Base-by-base conservation (phyloP, 2,888 invertebrate genomes). In the Drosophila stalkeri region DNA sequence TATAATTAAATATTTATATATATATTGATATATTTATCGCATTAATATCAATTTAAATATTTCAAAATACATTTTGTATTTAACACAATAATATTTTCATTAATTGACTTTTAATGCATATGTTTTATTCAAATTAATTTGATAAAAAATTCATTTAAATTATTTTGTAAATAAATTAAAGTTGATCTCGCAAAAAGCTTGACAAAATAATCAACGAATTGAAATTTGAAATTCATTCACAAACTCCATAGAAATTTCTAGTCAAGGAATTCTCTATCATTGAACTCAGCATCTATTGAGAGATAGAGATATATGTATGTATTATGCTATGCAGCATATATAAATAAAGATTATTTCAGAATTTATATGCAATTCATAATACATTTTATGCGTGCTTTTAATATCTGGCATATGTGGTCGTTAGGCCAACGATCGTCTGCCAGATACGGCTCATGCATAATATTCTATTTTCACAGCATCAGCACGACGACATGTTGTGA, bases 301-400 rank as follows among this genome's bases (percentile, higher is more conserved):
- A n/a, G 31, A 31, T 12, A 18, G n/a, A 33, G 6, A 49, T 18
- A 49, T 23, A 35, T 23, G 27, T 27, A 27, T 27, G 27, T 27
- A 27, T 27, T 35, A 35, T 44, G 55, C 41, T 9, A 27, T 56
- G 56, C 27, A 43, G 3, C 14, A 14, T 14, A 9, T 16, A 27
- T 37, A 20, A 33, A 68, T 18, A 69, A 27, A 56, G 49, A 51
- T 63, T 47, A 31, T n/a, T 18, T 49, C 3, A 31, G 62, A 65
- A 75, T 74, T 70, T 70, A 74, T 64, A 1, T 59, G 46, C 59
- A 70, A 65, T 77, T 55, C 27, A 63, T 69, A 64, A 73, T 56
- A 60, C 20, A 64, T 55, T 77, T 78, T 78, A 78, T 62, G 70
- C 16, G 43, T 57, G 12, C 73, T 47, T 64, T 55, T 47, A 44